Evolutionary conservation across 2,797 vertebrate genomes (phyloP).

Genomic region (Setipinna tenuifilis): DNA sequence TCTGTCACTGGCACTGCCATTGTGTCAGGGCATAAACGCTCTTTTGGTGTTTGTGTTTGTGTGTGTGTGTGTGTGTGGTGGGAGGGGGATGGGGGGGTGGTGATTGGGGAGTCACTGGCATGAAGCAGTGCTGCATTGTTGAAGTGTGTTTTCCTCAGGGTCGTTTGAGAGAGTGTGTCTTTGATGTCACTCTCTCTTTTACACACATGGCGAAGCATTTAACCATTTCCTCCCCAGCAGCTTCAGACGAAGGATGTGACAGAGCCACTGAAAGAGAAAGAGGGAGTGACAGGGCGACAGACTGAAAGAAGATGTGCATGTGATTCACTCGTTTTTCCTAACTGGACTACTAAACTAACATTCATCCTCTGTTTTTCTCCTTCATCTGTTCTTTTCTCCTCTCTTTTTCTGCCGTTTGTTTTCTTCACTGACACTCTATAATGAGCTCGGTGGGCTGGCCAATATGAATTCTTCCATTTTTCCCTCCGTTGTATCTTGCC

Average conservation of each 20-base stretch:
- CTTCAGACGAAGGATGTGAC: background rate
- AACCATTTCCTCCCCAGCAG: conserved; percentile 6
- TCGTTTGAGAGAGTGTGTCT: background rate
- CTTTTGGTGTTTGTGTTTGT: background rate
- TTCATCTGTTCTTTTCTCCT: background rate
- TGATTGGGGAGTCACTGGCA: background rate
- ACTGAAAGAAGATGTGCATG: too few species aligned
- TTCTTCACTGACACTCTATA: background rate
- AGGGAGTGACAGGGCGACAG: too few species aligned
- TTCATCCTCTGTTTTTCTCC: background rate
- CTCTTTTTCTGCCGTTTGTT: background rate
- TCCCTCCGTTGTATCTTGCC: background rate
- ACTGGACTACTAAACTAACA: background rate
- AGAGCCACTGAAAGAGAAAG: too few species aligned
- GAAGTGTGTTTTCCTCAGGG: background rate
- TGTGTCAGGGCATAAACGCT: background rate
- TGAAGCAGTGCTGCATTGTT: background rate
- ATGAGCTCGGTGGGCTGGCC: background rate
- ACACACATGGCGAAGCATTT: background rate
- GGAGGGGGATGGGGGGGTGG: background rate
- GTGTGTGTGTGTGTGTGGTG: background rate
- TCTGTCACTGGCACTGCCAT: background rate
- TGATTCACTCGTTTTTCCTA: background rate
- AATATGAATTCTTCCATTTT: background rate
- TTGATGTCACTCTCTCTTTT: background rate